Conservation (phyloP, 2,113 vertebrate genomes). For the Bostrychus sinensis region DNA sequence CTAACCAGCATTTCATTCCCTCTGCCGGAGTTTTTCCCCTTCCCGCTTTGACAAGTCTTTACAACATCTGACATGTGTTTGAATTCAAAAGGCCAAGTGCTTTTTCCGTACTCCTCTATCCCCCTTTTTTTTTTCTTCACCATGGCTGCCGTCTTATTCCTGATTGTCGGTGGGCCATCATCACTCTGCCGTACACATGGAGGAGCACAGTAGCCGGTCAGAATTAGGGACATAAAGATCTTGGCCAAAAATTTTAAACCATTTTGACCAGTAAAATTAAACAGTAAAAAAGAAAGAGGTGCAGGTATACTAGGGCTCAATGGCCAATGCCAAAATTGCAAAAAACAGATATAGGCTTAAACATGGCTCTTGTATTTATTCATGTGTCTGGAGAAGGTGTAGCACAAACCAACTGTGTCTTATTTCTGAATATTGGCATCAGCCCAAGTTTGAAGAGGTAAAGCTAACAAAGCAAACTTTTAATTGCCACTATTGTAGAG, state of each 20-base stretch:
- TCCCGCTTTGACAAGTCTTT: conserved; percentile 51
- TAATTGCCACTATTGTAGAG: conserved; percentile 5
- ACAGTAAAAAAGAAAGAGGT: too few relatives aligned
- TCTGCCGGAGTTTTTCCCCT: conserved; percentile 21
- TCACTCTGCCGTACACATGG: conserved; percentile 29
- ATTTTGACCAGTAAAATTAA: too few relatives aligned
- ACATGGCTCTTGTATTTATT: neutral
- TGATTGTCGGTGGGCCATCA: conserved; percentile 54
- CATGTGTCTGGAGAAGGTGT: neutral
- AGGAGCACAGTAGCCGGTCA: conserved; percentile 45
- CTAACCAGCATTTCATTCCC: conserved; percentile 39
- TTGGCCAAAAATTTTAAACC: neutral
- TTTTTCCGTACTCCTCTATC: conserved; percentile 53
- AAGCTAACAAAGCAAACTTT: conserved; percentile 2
- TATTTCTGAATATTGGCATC: neutral
- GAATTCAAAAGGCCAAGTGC: conserved; percentile 61
- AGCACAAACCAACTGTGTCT: neutral
- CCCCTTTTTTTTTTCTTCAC: conserved; percentile 14
- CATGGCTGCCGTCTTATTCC: conserved; percentile 23
- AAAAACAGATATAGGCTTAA: too few relatives aligned
- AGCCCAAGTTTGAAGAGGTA: conserved; percentile 5
- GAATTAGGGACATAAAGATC: neutral
- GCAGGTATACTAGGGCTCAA: too few relatives aligned
- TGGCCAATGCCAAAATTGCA: too few relatives aligned
- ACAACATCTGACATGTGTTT: conserved; percentile 68